Evolutionary conservation across 2,888 invertebrate genomes (phyloP).

Genomic region (Metopia argyrocephala): DNA sequence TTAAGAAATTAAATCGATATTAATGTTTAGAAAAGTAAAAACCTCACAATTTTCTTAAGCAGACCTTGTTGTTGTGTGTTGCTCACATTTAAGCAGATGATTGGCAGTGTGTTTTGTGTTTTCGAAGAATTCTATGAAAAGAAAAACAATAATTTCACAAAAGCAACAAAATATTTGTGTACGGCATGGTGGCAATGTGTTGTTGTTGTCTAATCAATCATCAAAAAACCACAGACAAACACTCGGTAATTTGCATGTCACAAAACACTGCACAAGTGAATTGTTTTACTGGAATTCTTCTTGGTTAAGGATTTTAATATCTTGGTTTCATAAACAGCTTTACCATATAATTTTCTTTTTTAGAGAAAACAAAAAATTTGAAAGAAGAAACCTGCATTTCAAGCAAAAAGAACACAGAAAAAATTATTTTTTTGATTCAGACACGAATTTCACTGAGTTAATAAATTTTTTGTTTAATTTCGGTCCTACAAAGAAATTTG

Average conservation of each 20-base stretch:
- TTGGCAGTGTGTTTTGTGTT: neutral
- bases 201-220: slow-evolving; percentile 60
- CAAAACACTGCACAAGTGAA: slow-evolving; percentile 17
- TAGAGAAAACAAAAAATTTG: no score
- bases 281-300: neutral
- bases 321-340: neutral
- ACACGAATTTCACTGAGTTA: no score
- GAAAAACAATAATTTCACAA: slow-evolving; percentile 13
- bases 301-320: neutral
- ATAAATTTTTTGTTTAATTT: no score
- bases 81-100: slow-evolving; percentile 31
- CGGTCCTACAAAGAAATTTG: no score
- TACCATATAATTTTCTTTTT: no score
- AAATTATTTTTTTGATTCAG: no score
- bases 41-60: neutral
- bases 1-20: slow-evolving; percentile 51
- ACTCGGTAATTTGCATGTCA: slow-evolving; percentile 53
- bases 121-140: neutral
- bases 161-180: slow-evolving; percentile 19
- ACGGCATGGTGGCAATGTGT: slow-evolving; percentile 35
- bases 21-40: slow-evolving; percentile 37
- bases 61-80: slow-evolving; percentile 4
- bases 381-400: no score
- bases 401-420: no score
- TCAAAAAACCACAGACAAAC: slow-evolving; percentile 52